Evolutionary conservation across 1,140 invertebrate species (phyloP), one percentile per base, ranked within the genome.

Genomic region (Caenorhabditis briggsae): DNA sequence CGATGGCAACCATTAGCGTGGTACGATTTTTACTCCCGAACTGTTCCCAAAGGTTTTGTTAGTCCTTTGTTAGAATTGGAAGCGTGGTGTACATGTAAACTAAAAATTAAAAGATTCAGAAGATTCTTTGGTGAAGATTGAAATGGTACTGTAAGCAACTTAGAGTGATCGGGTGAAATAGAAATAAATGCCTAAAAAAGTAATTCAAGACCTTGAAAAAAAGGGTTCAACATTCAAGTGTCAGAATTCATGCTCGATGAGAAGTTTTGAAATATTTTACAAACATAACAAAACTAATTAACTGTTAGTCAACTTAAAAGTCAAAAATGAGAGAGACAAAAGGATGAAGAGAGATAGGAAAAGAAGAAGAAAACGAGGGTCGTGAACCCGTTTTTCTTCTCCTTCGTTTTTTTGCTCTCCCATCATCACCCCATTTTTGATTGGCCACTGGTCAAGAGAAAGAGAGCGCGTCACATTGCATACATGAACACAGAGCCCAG

Each of bases 381-480:
- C n/a, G 43, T n/a, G 70, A 78, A 78, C 70, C 70, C 70, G 20
- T 78, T 53, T 78, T 78, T 46, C 70, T 78, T 18, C 65, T 65
- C 23, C 64, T 70, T 25, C 64, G 64, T 70, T 23, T 78, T 78
- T 78, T 78, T 50, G 43, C 70, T 78, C 46, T 78, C 70, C 70
- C 70, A 78, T 78, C 70, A 78, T 78, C 70, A 78, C 70, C 70
- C 70, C 70, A 78, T 78, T 78, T 78, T 78, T 78, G 70, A 78
- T 78, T 78, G 70, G 70, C 70, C 70, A 78, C 43, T 78, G 70
- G 70, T 78, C 70, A 78, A 78, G 70, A 78, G 64, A 64, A 70
- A 78, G 46, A 78, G 70, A 78, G 70, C 70, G 70, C 70, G 46
- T 78, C 70, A 78, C 70, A 78, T 78, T 78, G 70, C 70, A 78